These are phyloP conservation scores for Ischnus inquisitorius DNA, from an alignment of 2,888 invertebrate species.

Conservation along the genomic window DNA sequence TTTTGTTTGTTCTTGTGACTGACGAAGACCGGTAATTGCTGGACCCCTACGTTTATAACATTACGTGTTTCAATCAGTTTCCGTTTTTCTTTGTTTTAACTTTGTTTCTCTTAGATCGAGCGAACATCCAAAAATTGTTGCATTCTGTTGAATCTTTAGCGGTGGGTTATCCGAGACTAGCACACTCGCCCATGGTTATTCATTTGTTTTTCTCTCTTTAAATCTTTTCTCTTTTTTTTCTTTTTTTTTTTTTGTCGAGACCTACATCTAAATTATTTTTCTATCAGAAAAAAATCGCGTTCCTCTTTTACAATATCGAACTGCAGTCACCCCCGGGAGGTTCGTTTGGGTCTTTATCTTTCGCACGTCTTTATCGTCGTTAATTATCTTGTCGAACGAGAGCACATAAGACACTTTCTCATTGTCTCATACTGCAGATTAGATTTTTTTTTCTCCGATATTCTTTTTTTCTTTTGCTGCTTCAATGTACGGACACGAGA, in stretches of 20 bases:
- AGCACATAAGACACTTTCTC: constrained; percentile 42
- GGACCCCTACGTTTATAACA: constrained; percentile 46
- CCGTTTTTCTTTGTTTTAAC: constrained; percentile 46
- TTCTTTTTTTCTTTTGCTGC: not conserved
- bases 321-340: constrained; percentile 62
- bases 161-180: constrained; percentile 74
- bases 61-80: constrained; percentile 32
- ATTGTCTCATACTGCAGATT: constrained; percentile 40
- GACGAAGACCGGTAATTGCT: constrained; percentile 49
- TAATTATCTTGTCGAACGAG: constrained; percentile 33
- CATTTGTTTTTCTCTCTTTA: constrained; percentile 39
- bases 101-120: constrained; percentile 62
- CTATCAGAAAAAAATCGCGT: constrained; percentile 59
- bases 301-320: constrained; percentile 67
- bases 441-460: not conserved
- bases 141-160: constrained; percentile 78
- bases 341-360: constrained; percentile 13
- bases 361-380: not conserved
- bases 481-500: constrained; percentile 16
- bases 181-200: constrained; percentile 72
- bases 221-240: constrained; percentile 16
- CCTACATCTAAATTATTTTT: constrained; percentile 61
- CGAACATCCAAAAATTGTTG: constrained; percentile 77
- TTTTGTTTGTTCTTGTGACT: constrained; percentile 33
- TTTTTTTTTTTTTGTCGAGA: constrained; percentile 29